phyloP scores from a whole-genome alignment of 2,888 invertebrate species.

The Labia minor region DNA sequence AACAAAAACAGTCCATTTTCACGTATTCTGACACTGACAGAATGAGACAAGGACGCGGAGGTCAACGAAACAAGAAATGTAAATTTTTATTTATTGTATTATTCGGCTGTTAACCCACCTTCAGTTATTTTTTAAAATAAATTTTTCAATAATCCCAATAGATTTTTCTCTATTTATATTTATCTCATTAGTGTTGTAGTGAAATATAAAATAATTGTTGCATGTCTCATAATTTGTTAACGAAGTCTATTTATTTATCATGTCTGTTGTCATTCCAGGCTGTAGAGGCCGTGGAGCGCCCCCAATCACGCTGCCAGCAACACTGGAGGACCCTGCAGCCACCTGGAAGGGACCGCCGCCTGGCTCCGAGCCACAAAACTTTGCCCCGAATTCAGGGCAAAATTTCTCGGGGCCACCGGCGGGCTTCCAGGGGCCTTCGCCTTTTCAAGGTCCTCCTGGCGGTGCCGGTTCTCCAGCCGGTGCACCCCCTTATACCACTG shows the following conservation, averaged over 20 bases:
- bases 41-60: conserved; percentile 46
- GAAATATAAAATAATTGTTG: neutral
- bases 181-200: too few species aligned
- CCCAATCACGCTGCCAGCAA: conserved; percentile 55
- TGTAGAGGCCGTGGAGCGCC: conserved; percentile 69
- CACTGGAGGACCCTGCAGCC: conserved; percentile 62
- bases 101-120: conserved; percentile 21
- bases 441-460: conserved; percentile 56
- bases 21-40: conserved; percentile 36
- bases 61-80: conserved; percentile 46
- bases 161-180: too few species aligned
- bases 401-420: conserved; percentile 49
- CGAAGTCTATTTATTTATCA: neutral
- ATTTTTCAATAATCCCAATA: neutral
- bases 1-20: conserved; percentile 35
- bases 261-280: conserved; percentile 39
- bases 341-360: conserved; percentile 71
- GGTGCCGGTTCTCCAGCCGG: conserved; percentile 66
- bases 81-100: conserved; percentile 31
- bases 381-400: conserved; percentile 48
- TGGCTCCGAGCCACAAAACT: conserved; percentile 49
- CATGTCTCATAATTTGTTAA: neutral
- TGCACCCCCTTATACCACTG: conserved; percentile 56
- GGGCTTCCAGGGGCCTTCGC: conserved; percentile 43
- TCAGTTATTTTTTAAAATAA: conserved; percentile 14